Evolutionary conservation across 2,888 invertebrate species (phyloP).

Genomic region (Eustalomyia histrio): DNA sequence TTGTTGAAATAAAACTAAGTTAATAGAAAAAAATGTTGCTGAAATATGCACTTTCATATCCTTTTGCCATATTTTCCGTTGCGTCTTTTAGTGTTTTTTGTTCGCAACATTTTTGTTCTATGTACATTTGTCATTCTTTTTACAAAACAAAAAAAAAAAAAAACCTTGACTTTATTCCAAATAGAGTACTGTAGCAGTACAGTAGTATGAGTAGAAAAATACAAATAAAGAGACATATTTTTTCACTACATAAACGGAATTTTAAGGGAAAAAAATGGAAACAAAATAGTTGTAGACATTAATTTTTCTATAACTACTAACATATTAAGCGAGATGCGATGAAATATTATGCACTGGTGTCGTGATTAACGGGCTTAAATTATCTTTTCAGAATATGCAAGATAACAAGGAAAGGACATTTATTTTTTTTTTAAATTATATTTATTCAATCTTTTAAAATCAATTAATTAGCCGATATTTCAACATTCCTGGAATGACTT

Average conservation of each 20-base stretch:
- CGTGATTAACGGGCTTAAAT: too few relatives aligned
- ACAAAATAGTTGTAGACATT: constrained; percentile 1
- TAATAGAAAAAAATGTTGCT: constrained; percentile 51
- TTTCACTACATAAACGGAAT: constrained; percentile 24
- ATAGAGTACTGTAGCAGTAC: constrained; percentile 10
- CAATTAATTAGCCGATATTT: too few relatives aligned
- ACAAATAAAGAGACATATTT: constrained; percentile 42
- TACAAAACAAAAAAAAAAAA: too few relatives aligned
- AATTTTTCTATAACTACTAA: not conserved
- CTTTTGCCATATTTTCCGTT: constrained; percentile 57
- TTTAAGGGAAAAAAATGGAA: not conserved
- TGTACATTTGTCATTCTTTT: constrained; percentile 52
- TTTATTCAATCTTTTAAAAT: too few relatives aligned
- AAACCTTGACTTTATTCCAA: constrained; percentile 64
- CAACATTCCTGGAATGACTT: too few relatives aligned
- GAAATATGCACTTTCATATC: constrained; percentile 65
- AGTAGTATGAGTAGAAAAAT: constrained; percentile 13
- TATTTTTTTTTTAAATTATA: too few relatives aligned
- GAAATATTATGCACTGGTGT: not conserved
- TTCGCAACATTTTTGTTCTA: not conserved
- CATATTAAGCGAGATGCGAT: not conserved
- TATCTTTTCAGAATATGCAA: too few relatives aligned
- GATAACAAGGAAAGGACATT: too few relatives aligned
- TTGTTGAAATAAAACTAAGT: constrained; percentile 21
- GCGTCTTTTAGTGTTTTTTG: constrained; percentile 22